These are phyloP conservation scores for Stenopsyche tienmushanensis DNA, from an alignment of 1,140 invertebrate species.

Conservation along the genomic window DNA sequence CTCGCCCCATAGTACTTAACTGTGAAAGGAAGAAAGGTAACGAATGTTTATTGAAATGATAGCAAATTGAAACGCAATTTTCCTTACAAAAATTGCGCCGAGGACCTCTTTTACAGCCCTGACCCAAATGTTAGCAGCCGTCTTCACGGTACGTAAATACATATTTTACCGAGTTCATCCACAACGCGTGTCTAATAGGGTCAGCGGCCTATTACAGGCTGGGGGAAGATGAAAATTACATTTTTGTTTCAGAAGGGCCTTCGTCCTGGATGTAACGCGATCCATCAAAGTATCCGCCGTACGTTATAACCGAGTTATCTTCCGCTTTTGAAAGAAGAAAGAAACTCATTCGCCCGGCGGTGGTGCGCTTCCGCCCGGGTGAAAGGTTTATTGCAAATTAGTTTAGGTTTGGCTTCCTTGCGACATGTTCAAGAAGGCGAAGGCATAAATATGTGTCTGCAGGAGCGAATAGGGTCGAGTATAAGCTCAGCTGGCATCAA, in stretches of 20 bases:
- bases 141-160: too few species aligned
- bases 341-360: slow-evolving; percentile 9
- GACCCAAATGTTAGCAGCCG: too few species aligned
- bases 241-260: slow-evolving; percentile 22
- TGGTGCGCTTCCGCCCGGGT: slow-evolving; percentile 6
- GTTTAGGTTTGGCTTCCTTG: slow-evolving; percentile 31
- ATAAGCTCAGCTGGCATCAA: slow-evolving; percentile 17
- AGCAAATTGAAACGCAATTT: too few species aligned
- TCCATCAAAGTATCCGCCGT: slow-evolving; percentile 20
- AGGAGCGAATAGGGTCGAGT: not conserved
- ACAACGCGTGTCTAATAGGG: slow-evolving; percentile 10
- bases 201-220: slow-evolving; percentile 13
- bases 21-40: too few species aligned
- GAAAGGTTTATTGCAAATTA: slow-evolving; percentile 38
- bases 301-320: slow-evolving; percentile 23
- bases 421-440: slow-evolving; percentile 9
- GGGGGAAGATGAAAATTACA: slow-evolving; percentile 20
- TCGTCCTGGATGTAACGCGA: slow-evolving; percentile 5
- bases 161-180: too few species aligned
- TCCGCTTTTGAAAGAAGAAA: not conserved
- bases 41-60: too few species aligned
- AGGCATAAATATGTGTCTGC: slow-evolving; percentile 28
- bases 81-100: too few species aligned
- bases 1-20: too few species aligned
- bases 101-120: too few species aligned